These are phyloP conservation scores for Pterophyllum scalare DNA, from an alignment of 2,113 vertebrate species.

Conservation along the genomic window DNA sequence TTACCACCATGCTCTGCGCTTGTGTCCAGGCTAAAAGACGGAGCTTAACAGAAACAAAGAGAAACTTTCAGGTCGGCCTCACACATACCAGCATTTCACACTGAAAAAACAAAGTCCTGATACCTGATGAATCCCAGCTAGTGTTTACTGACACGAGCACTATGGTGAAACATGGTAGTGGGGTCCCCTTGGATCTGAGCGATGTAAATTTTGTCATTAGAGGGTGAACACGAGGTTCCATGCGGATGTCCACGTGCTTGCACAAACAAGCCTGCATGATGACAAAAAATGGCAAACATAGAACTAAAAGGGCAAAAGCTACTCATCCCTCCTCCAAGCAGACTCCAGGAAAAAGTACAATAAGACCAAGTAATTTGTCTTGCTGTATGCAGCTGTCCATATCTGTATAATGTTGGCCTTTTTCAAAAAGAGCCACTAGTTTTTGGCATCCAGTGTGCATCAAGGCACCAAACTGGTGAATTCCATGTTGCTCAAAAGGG, in stretches of 20 bases:
- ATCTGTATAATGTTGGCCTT: too few relatives aligned
- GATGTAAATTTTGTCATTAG: not conserved
- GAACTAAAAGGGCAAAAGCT: not conserved
- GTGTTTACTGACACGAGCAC: not conserved
- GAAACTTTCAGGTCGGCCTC: not conserved
- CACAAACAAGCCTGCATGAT: not conserved
- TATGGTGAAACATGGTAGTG: not conserved
- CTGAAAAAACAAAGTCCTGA: not conserved
- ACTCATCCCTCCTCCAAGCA: not conserved
- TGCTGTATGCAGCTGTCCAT: not conserved
- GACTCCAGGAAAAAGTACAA: not conserved
- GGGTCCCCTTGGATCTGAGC: not conserved
- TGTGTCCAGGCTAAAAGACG: too few relatives aligned
- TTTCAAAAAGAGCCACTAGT: too few relatives aligned
- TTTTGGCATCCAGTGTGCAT: too few relatives aligned
- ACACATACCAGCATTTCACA: not conserved
- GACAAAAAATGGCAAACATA: not conserved
- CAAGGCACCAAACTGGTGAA: too few relatives aligned
- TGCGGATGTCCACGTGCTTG: not conserved
- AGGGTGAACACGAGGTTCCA: not conserved
- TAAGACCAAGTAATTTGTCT: not conserved
- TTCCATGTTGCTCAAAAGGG: too few relatives aligned
- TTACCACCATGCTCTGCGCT: too few relatives aligned
- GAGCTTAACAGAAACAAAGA: not conserved
- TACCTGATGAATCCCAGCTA: not conserved